Evolutionary conservation across 2,888 invertebrate species (phyloP).

Genomic region (Caenorhabditis wallacei): DNA sequence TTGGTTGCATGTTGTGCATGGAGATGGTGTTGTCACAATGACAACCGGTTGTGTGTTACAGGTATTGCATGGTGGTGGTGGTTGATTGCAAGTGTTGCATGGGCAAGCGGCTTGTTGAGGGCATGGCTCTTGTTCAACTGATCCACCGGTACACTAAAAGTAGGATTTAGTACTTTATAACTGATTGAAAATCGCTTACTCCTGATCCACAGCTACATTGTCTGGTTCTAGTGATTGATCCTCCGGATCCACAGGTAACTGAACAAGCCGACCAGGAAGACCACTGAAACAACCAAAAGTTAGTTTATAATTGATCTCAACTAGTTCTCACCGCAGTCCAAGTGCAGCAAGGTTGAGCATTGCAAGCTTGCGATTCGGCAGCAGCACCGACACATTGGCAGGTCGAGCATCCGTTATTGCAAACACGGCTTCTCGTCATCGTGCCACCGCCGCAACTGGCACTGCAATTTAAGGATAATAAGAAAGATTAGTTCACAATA

Average conservation of each 20-base stretch:
- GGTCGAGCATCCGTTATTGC: slow-evolving; percentile 72
- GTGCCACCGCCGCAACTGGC: slow-evolving; percentile 72
- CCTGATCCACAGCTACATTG: slow-evolving; percentile 69
- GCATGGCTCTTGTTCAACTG: slow-evolving; percentile 68
- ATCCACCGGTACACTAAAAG: slow-evolving; percentile 71
- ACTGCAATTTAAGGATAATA: slow-evolving; percentile 65
- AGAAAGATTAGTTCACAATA: slow-evolving; percentile 8
- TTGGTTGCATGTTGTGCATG: slow-evolving; percentile 69
- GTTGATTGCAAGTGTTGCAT: slow-evolving; percentile 69
- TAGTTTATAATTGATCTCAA: neutral
- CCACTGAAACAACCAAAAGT: slow-evolving; percentile 59
- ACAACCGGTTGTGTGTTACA: slow-evolving; percentile 62
- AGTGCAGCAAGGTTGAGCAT: slow-evolving; percentile 71
- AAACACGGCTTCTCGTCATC: slow-evolving; percentile 68
- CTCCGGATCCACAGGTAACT: slow-evolving; percentile 70
- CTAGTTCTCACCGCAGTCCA: slow-evolving; percentile 61
- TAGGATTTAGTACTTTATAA: neutral
- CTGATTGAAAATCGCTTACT: slow-evolving; percentile 35
- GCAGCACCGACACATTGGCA: slow-evolving; percentile 70
- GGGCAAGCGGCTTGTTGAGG: slow-evolving; percentile 70
- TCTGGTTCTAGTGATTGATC: slow-evolving; percentile 64
- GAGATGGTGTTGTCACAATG: slow-evolving; percentile 63
- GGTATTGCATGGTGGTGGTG: slow-evolving; percentile 65
- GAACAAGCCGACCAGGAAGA: slow-evolving; percentile 69
- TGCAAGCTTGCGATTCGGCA: slow-evolving; percentile 69